Evolutionary conservation across 2,888 invertebrate genomes (phyloP).

Genomic region (Cecidostiba fungosa): DNA sequence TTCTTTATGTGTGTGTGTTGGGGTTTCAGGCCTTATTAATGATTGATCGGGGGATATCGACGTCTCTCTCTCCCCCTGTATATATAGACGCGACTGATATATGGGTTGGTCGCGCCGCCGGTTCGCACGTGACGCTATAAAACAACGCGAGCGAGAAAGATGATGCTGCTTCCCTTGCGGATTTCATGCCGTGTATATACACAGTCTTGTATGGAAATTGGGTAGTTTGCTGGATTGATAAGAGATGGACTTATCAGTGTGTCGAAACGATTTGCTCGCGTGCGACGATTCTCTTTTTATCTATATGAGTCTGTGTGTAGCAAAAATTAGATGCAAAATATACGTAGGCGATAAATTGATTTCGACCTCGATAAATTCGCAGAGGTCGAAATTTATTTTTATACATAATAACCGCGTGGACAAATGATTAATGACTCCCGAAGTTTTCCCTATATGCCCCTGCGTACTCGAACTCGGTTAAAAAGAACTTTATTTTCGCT

Average conservation of each 20-base stretch:
- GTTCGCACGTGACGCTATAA: conserved; percentile 80
- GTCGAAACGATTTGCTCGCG: neutral
- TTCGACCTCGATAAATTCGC: neutral
- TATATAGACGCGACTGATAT: conserved; percentile 74
- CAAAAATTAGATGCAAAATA: neutral
- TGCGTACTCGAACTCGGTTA: neutral
- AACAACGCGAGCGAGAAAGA: conserved; percentile 65
- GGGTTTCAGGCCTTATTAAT: conserved; percentile 80
- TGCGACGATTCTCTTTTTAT: neutral
- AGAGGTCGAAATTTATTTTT: neutral
- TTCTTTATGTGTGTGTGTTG: conserved; percentile 74
- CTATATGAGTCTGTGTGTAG: neutral
- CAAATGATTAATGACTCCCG: neutral
- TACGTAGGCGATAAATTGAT: neutral
- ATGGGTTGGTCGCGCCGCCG: conserved; percentile 72
- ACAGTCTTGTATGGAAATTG: neutral
- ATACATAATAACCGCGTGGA: neutral
- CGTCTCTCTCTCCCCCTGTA: conserved; percentile 76
- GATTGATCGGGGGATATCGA: conserved; percentile 80
- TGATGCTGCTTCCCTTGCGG: neutral
- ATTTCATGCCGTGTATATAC: neutral
- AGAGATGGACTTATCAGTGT: neutral
- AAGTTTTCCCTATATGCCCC: neutral
- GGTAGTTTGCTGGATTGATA: neutral
- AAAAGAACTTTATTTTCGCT: neutral